Percentiles rank a stretch among this genome's conserved stretches.
These are phyloP conservation scores for Fundulus diaphanus DNA, from an alignment of 2,797 vertebrate genomes.

Conservation along the genomic window DNA sequence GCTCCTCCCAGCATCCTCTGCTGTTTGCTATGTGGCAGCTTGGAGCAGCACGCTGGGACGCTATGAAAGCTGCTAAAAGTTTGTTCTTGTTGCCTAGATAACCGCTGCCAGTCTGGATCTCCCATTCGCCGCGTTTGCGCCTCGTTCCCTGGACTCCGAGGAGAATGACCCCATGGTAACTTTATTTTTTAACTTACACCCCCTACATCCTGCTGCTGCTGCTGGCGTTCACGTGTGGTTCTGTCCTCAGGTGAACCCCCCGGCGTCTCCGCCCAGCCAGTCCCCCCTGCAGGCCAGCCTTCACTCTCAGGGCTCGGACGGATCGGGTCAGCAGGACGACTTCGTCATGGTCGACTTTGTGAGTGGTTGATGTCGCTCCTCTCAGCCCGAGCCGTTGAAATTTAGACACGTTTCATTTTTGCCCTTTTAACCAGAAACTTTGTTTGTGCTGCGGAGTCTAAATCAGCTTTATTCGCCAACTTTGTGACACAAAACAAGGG, in stretches of 20 bases:
- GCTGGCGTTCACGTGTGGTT: conserved; percentile 8
- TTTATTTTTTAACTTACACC: not conserved
- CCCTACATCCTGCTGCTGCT: not conserved
- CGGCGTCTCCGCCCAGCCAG: conserved; percentile 86
- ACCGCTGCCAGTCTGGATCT: conserved; percentile 92
- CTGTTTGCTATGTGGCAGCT: not conserved
- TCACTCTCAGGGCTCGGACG: conserved; percentile 90
- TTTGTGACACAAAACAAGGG: too few relatives aligned
- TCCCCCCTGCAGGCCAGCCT: conserved; percentile 95
- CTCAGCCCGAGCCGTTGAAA: not conserved
- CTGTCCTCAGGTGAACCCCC: conserved; percentile 86
- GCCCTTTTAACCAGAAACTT: too few relatives aligned
- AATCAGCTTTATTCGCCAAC: too few relatives aligned
- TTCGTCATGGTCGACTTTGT: conserved; percentile 99
- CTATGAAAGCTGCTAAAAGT: not conserved
- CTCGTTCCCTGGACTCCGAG: conserved; percentile 89
- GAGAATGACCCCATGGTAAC: conserved; percentile 95
- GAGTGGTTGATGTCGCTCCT: conserved; percentile 61
- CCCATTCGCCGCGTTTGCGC: conserved; percentile 96
- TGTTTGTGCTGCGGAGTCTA: too few relatives aligned
- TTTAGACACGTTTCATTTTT: not conserved
- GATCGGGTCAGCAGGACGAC: conserved; percentile 91
- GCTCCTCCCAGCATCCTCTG: not conserved
- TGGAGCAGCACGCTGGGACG: too few relatives aligned
- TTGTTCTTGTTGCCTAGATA: conserved; percentile 74